A percentile compares a stretch with the other conserved stretches of the same genome.
Evolutionary conservation across 2,888 invertebrate species (phyloP).

Genomic region (Bellardia pandia): DNA sequence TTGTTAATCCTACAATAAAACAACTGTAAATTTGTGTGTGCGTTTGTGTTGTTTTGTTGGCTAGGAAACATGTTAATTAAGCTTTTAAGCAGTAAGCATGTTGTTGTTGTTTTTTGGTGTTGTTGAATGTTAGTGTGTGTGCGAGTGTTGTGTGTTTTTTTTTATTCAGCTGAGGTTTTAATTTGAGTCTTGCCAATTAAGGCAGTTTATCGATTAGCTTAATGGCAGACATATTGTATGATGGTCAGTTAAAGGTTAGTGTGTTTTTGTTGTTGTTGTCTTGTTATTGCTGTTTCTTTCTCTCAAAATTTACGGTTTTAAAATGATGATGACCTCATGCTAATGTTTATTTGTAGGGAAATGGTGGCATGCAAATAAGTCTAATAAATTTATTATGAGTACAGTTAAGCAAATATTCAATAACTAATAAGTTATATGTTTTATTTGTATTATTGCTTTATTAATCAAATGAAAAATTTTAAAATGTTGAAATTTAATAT

Average conservation of each 20-base stretch:
- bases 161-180: constrained; percentile 61
- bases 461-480: too few species aligned
- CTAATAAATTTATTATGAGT: not conserved
- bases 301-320: not conserved
- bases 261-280: constrained; percentile 19
- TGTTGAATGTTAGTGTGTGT: not conserved
- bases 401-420: too few species aligned
- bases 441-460: too few species aligned
- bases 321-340: constrained; percentile 42
- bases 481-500: too few species aligned
- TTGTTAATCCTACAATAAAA: not conserved
- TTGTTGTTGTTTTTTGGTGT: constrained; percentile 29
- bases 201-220: constrained; percentile 73
- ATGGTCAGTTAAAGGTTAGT: constrained; percentile 48
- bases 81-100: constrained; percentile 59
- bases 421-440: too few species aligned
- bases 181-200: constrained; percentile 71
- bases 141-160: not conserved
- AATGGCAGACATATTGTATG: constrained; percentile 69
- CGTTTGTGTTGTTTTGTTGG: constrained; percentile 50
- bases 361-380: not conserved
- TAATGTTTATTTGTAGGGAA: not conserved
- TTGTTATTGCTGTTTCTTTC: constrained; percentile 33
- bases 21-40: constrained; percentile 6
- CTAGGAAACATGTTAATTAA: constrained; percentile 76